Evolutionary conservation across 2,888 invertebrate species (phyloP), one percentile per base, ranked within the genome.

Genomic region (Cheilosia scutellata): DNA sequence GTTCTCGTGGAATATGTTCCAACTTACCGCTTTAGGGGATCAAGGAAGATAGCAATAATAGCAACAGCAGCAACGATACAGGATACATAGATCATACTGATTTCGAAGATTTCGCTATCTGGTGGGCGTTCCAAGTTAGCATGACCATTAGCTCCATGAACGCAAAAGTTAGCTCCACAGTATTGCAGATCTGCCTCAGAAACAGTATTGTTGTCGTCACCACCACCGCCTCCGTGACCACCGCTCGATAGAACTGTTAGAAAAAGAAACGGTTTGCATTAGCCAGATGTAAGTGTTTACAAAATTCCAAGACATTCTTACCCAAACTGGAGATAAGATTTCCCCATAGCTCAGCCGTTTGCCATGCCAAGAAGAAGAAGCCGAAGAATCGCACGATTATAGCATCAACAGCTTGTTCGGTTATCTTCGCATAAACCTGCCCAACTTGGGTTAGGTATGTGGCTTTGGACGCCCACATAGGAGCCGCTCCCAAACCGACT

Each of bases 401-500:
- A 25, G 97, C 97, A 91, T 98, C 97, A 68, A 97, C 95, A 33
- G 96, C 95, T 91, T 97, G 96, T 89, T 96, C 96, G 13, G 97
- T 97, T 84, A 98, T 93, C 90, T 96, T 96, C 16, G 98, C 97
- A 93, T 97, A 97, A 88, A 96, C 95, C 87, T 97, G 96, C 57
- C 98, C 98, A 51, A 96, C 97, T 93, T 98, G 97, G 13, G 99
- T 99, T 87, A 99, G 94, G 92, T 99, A 99, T 1, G 98, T 98
- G 80, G 99, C 98, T 92, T 99, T 98, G n/a, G 99, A 97, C 0
- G 98, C 97, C 99, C 99, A 99, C 95, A 99, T 96, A 60, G 98
- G 98, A 0, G 98, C 98, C 2, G 98, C 99, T 9, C 98, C 98
- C 71, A 98, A 93, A 87, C 99, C 99, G 40, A 98, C 95, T n/a